A percentile compares a stretch with the other conserved stretches of the same genome.
Conservation (phyloP, 2,888 invertebrate species). For the Timema cristinae region DNA sequence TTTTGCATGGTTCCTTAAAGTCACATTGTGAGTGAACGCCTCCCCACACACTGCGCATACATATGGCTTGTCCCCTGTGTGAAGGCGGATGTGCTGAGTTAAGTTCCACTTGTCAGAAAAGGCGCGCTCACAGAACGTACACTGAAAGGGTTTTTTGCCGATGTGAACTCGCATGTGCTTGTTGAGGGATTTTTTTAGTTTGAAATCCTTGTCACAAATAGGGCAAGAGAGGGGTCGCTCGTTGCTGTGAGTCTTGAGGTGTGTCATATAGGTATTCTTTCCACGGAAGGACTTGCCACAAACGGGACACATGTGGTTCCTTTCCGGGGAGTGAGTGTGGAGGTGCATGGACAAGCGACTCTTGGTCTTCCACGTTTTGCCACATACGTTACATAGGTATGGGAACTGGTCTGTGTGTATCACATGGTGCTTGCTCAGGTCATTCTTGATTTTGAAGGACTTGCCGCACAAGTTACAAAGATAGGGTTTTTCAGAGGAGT, state of each 20-base stretch:
- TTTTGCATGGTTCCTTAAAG: conserved; percentile 19
- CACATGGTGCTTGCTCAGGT: neutral
- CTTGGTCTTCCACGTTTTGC: conserved; percentile 15
- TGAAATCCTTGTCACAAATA: conserved; percentile 19
- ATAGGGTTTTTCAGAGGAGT: neutral
- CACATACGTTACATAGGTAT: conserved; percentile 16
- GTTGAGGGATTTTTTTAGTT: no score
- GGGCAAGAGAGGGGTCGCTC: conserved; percentile 17
- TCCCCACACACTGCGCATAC: conserved; percentile 15
- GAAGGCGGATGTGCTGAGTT: conserved; percentile 22
- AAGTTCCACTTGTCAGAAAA: conserved; percentile 23
- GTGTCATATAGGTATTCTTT: conserved; percentile 14
- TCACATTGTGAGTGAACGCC: conserved; percentile 21
- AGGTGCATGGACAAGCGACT: conserved; percentile 13
- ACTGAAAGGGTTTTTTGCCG: conserved; percentile 22
- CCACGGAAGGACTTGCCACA: conserved; percentile 20
- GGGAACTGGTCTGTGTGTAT: conserved; percentile 10
- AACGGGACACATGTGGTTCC: conserved; percentile 12
- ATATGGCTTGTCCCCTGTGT: conserved; percentile 23
- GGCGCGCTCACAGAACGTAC: conserved; percentile 12
- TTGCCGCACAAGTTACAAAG: conserved; percentile 11
- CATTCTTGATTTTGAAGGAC: neutral
- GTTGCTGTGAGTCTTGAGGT: conserved; percentile 5
- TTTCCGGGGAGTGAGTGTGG: conserved; percentile 17
- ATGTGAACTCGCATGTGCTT: conserved; percentile 19